These are phyloP conservation scores for Conistra vaccinii DNA, from an alignment of 2,888 invertebrate species.

Conservation along the genomic window DNA sequence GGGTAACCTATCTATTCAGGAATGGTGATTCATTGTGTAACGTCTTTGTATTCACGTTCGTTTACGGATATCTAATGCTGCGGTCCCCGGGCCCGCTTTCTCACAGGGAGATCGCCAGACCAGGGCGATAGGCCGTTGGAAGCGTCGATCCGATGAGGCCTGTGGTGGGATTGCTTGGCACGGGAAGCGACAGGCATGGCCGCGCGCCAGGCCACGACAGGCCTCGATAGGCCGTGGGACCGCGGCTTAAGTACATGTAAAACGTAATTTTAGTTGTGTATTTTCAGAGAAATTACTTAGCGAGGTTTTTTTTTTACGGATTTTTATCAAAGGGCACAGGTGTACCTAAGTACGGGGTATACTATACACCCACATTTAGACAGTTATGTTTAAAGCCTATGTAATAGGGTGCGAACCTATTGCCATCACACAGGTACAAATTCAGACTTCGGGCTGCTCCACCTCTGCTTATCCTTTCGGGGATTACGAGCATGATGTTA, in stretches of 20 bases:
- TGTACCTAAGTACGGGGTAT: neutral
- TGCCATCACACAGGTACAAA: neutral
- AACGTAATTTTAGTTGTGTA: neutral
- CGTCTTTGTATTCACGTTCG: neutral
- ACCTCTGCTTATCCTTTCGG: neutral
- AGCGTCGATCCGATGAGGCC: too few species aligned
- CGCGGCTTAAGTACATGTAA: neutral
- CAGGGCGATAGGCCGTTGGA: too few species aligned
- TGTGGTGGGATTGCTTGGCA: too few species aligned
- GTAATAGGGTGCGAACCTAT: neutral
- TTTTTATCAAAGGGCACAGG: neutral
- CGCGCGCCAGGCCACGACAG: too few species aligned
- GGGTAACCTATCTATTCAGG: constrained; percentile 4
- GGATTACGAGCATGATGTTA: neutral
- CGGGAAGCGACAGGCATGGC: too few species aligned
- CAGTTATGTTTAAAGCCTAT: neutral
- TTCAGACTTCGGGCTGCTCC: neutral
- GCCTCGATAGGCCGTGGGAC: too few species aligned
- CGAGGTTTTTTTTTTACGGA: neutral
- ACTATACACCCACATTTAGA: neutral
- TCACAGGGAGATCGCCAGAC: too few species aligned
- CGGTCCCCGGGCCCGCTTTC: too few species aligned
- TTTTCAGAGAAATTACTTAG: neutral
- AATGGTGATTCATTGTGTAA: constrained; percentile 15
- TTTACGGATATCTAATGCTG: neutral